A percentile compares a stretch with the other conserved stretches of the same genome.
These are phyloP conservation scores for Cirrhinus mrigala DNA, from an alignment of 2,797 vertebrate species.

Conservation along the genomic window DNA sequence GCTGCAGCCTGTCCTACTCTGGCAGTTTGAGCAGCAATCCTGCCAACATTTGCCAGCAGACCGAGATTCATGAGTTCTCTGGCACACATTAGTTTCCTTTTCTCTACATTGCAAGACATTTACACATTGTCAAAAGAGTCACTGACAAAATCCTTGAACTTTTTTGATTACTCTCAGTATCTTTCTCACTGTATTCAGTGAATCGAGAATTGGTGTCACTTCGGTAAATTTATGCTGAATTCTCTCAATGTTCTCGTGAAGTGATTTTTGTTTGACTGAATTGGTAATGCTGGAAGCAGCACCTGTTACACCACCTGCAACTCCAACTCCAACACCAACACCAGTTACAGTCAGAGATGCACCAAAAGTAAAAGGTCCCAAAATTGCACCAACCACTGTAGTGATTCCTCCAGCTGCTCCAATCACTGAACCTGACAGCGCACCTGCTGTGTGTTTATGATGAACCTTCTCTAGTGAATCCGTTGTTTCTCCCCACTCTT, in stretches of 20 bases:
- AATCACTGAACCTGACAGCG: neutral
- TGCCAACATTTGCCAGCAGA: neutral
- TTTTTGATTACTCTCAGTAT: neutral
- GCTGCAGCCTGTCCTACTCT: neutral
- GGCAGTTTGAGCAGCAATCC: neutral
- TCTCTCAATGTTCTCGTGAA: neutral
- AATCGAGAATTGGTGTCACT: neutral
- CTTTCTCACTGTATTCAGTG: neutral
- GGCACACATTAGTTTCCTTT: neutral
- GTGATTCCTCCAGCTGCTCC: neutral
- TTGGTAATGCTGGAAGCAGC: neutral
- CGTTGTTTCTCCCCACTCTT: neutral
- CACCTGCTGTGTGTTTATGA: neutral
- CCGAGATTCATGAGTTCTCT: neutral
- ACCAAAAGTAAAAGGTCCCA: neutral
- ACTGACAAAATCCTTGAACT: neutral
- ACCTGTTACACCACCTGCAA: neutral
- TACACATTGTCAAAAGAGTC: neutral
- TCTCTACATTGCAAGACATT: neutral
- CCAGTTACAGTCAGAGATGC: neutral
- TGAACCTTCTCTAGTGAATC: neutral
- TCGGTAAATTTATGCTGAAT: neutral
- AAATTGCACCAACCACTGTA: neutral
- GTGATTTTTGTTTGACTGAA: neutral
- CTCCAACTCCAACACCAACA: neutral